A percentile compares a stretch with the other conserved stretches of the same genome.
These are phyloP conservation scores for Notechis scutatus DNA, from an alignment of 2,113 vertebrate genomes.

Conservation along the genomic window DNA sequence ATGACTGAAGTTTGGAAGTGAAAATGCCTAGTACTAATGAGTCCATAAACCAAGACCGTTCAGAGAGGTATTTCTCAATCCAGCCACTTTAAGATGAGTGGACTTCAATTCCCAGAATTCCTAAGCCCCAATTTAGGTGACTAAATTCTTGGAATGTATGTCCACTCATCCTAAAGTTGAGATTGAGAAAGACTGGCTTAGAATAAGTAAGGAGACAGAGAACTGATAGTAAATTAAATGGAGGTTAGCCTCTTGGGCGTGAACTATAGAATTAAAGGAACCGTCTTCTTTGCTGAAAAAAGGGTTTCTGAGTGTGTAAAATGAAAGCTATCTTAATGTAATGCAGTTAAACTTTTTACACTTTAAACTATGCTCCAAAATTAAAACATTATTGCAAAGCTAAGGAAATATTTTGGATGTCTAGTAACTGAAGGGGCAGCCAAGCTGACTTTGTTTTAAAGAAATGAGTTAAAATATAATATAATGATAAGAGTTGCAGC, in stretches of 20 bases:
- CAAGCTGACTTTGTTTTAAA: neutral
- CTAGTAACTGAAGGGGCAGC: neutral
- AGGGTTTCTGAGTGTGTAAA: neutral
- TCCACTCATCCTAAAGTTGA: neutral
- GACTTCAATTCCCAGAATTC: neutral
- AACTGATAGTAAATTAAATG: neutral
- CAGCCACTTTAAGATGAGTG: neutral
- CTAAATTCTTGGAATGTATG: neutral
- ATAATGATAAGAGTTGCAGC: neutral
- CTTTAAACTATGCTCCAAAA: neutral
- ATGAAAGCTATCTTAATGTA: neutral
- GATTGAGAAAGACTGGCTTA: neutral
- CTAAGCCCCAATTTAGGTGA: neutral
- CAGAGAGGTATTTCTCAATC: neutral
- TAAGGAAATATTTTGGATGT: neutral
- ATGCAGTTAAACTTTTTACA: neutral
- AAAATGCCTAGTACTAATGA: neutral
- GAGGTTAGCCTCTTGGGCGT: neutral
- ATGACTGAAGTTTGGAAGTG: neutral
- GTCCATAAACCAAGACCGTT: neutral
- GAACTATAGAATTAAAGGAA: neutral
- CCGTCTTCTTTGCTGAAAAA: neutral
- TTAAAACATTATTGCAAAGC: neutral
- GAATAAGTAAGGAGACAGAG: neutral
- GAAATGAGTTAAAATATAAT: neutral